Base-by-base conservation (phyloP, 2,113 vertebrate species). In the Centropus bengalensis region DNA sequence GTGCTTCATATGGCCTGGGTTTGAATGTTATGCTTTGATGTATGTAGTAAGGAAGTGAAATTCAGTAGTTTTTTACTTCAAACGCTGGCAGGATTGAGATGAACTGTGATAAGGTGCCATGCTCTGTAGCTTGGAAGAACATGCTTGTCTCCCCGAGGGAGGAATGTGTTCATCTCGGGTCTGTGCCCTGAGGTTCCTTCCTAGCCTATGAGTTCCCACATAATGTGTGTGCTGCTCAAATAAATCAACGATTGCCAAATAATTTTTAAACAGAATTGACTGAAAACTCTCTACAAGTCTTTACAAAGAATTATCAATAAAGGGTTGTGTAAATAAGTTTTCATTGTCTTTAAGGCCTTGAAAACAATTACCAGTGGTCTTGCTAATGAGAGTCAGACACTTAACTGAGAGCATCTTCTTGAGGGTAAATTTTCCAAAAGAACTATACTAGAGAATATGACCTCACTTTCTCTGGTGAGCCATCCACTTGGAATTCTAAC, bases 401-500 rank as follows among this genome's bases (percentile, higher is more conserved):
- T 82, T 85, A 54, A 66, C 27, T 62, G 73, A 54, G n/a, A 79
- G 27, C 52, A 74, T 28, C 64, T 92, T 67, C 69, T 64, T 71
- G 44, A 86, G 32, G 77, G 23, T 71, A 38, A 91, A 24, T 89
- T 76, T 92, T 95, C 76, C 86, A n/a, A 67, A 74, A 95, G 91
- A 79, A 86, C 86, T 97, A 60, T 66, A 87, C 93, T 95, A 96
- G 90, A 96, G 96, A 91, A 26, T 92, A 13, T 91, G 88, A 44
- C 19, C 84, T 92, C 89, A 32, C 23, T 94, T 71, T 91, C 76
- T 89, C 19, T 95, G 81, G 73, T 95, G 78, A 81, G 90, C 89
- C 58, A 85, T 93, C 82, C 97, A 59, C 93, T 97, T 96, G 91
- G 87, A 92, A 93, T 94, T 94, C 89, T 92, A 93, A 96, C 71